Base-by-base conservation (phyloP, 2,113 vertebrate species). In the Strix uralensis region DNA sequence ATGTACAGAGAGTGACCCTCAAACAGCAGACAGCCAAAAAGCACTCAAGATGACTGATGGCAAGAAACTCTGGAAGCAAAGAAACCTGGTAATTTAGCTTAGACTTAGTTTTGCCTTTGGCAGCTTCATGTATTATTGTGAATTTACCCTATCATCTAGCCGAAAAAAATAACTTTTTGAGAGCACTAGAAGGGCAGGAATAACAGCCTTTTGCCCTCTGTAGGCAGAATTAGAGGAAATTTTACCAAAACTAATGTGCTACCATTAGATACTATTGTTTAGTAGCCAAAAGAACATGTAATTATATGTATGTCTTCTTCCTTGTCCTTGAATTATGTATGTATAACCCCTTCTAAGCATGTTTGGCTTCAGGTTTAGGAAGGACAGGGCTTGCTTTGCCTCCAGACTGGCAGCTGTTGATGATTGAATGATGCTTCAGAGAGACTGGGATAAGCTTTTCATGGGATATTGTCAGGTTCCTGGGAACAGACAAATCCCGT, bases 121-220 rank as follows among this genome's bases (percentile, higher is more conserved):
- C 93, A 96, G 20, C 90, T 91, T 85, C 22, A 15, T 30, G 66
- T 95, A 61, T 90, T 93, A 96, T 96, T 92, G 79, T 85, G 70
- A 94, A 66, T 94, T 92, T 77, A 92, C 87, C 79, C 96, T 96
- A 40, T 95, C 74, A 96, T 97, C 96, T 95, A 70, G 71, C 27
- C 58, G 90, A 87, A 95, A 90, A 95, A 92, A 96, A 57, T 27
- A 94, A 65, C 81, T 66, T 95, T 81, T 23, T 66, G 46, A 91
- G 81, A 79, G 58, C 29, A 58, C 19, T 59, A 36, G 38, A 75
- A 94, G 65, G 40, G 49, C n/a, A 87, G 34, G 65, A 96, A 75
- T 79, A 84, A 61, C 42, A 65, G 32, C 15, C 36, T 66, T 91
- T 91, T 84, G 27, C 36, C 25, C 29, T 95, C 34, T 70, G 52